phyloP scores from a whole-genome alignment of 2,797 vertebrate genomes.

The Phataginus tricuspis region DNA sequence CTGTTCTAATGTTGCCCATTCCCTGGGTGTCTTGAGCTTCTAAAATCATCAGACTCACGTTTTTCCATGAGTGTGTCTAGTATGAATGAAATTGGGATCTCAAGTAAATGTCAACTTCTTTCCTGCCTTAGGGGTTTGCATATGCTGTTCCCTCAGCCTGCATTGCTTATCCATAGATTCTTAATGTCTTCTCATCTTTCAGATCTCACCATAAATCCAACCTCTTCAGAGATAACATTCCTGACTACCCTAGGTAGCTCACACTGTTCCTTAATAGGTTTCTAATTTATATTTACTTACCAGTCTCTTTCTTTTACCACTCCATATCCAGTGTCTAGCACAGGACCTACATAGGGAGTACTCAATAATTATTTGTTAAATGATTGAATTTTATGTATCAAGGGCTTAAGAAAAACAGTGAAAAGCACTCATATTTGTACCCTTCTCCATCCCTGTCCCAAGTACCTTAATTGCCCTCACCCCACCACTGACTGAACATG shows the following conservation, averaged over 20 bases:
- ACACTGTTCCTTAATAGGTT: background rate
- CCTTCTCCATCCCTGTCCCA: background rate
- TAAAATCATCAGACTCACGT: background rate
- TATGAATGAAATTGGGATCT: background rate
- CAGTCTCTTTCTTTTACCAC: background rate
- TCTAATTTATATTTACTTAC: background rate
- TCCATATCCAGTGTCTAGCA: background rate
- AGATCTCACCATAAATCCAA: background rate
- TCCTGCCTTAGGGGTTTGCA: background rate
- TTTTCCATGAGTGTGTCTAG: background rate
- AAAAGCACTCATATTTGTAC: background rate
- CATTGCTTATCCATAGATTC: background rate
- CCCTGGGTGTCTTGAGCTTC: background rate
- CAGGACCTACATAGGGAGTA: background rate
- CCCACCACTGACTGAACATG: background rate
- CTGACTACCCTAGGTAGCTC: background rate
- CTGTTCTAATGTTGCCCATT: background rate
- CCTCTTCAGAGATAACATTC: background rate
- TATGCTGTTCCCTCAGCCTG: background rate
- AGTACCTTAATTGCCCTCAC: background rate
- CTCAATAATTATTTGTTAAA: background rate
- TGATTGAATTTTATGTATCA: background rate
- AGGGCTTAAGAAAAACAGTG: constrained; percentile 36
- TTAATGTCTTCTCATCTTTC: background rate
- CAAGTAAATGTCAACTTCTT: background rate